Conservation (phyloP, 2,888 invertebrate genomes). For the Melanostoma mellinum region DNA sequence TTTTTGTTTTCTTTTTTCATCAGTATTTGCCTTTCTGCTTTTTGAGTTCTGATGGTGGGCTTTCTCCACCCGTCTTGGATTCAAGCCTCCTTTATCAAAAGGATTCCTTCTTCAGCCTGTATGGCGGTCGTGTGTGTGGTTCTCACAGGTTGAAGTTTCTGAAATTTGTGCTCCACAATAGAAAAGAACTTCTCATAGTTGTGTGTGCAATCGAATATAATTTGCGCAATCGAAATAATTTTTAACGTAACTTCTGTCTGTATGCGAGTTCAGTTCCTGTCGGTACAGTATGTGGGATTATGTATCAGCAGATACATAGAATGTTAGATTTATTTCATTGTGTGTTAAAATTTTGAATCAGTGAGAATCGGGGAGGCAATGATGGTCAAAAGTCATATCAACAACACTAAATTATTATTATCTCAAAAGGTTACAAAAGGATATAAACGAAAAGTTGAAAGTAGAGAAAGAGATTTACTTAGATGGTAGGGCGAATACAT, state of each 20-base stretch:
- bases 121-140: slow-evolving; percentile 5
- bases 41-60: background rate
- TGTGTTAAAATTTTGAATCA: slow-evolving; percentile 27
- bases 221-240: slow-evolving; percentile 80
- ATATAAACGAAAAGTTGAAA: slow-evolving; percentile 61
- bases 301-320: background rate
- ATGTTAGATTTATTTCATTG: slow-evolving; percentile 63
- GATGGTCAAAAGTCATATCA: slow-evolving; percentile 83
- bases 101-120: slow-evolving; percentile 46
- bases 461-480: slow-evolving; percentile 1
- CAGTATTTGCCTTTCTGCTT: slow-evolving; percentile 45
- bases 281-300: slow-evolving; percentile 31
- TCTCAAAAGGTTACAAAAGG: slow-evolving; percentile 82
- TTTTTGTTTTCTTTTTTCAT: slow-evolving; percentile 29
- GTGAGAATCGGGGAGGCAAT: slow-evolving; percentile 76
- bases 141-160: slow-evolving; percentile 46
- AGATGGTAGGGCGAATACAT: slow-evolving; percentile 3
- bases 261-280: background rate
- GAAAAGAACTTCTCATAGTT: slow-evolving; percentile 35
- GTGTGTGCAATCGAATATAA: slow-evolving; percentile 80
- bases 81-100: slow-evolving; percentile 56
- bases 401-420: slow-evolving; percentile 83
- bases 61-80: slow-evolving; percentile 41
- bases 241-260: slow-evolving; percentile 50
- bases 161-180: slow-evolving; percentile 46